Evolutionary conservation across 2,888 invertebrate genomes (phyloP).

Genomic region (Phengaris alcon): DNA sequence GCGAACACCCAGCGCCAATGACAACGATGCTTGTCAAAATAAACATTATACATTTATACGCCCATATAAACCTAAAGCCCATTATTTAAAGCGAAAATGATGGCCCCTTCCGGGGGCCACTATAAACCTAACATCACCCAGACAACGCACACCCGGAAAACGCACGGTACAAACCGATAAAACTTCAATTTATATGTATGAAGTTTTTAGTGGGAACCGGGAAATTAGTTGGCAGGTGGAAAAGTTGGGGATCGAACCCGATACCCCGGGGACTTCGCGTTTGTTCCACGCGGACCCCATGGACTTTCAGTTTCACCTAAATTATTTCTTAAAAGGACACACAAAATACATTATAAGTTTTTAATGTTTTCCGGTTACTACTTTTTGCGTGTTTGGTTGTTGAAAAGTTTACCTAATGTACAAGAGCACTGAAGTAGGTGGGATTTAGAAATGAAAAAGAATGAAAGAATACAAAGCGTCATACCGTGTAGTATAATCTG

Average conservation of each 20-base stretch:
- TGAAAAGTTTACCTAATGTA: too few species aligned
- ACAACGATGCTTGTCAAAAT: too few species aligned
- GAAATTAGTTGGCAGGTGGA: constrained; percentile 61
- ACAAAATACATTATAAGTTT: constrained; percentile 15
- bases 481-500: too few species aligned
- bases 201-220: constrained; percentile 49
- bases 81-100: not conserved
- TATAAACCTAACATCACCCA: too few species aligned
- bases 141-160: not conserved
- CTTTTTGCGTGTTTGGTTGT: not conserved
- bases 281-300: not conserved
- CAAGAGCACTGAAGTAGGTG: too few species aligned
- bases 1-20: too few species aligned
- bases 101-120: not conserved
- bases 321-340: constrained; percentile 38
- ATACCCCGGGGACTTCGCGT: constrained; percentile 44
- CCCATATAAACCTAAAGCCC: not conserved
- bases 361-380: not conserved
- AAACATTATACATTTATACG: too few species aligned
- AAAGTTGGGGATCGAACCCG: constrained; percentile 47
- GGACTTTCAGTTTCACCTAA: constrained; percentile 50
- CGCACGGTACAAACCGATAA: constrained; percentile 40
- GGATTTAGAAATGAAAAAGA: too few species aligned
- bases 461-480: too few species aligned
- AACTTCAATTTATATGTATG: constrained; percentile 59